Percentiles rank a stretch among this genome's conserved stretches.
Evolutionary conservation across 92 coral and sea anemone genomes (phyloP).

Genomic region (Palythoa heliodiscus): DNA sequence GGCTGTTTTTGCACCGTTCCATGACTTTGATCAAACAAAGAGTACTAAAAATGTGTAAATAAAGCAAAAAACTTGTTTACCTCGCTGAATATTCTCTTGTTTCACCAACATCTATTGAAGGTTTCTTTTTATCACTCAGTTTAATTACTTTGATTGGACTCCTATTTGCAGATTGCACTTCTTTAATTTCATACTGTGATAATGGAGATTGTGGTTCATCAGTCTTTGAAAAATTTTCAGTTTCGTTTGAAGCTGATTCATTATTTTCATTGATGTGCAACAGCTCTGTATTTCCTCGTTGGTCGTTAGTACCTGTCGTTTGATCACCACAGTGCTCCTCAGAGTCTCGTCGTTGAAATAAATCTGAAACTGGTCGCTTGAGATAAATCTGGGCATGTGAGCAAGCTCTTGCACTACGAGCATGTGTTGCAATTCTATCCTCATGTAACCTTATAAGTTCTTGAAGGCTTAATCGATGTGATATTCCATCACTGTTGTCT

Average conservation of each 20-base stretch:
- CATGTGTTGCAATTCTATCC: slow-evolving; percentile 87
- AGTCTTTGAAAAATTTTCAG: slow-evolving; percentile 45
- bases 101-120: slow-evolving; percentile 33
- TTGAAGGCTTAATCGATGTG: slow-evolving; percentile 86
- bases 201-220: slow-evolving; percentile 28
- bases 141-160: slow-evolving; percentile 83
- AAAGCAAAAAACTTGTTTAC: background rate
- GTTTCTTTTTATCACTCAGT: slow-evolving; percentile 58
- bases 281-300: slow-evolving; percentile 14
- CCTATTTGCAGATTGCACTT: slow-evolving; percentile 54
- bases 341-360: slow-evolving; percentile 31
- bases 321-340: background rate
- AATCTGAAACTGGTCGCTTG: slow-evolving; percentile 67
- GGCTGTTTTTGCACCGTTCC: too few species aligned
- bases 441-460: slow-evolving; percentile 92
- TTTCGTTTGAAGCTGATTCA: slow-evolving; percentile 27
- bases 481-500: slow-evolving; percentile 27
- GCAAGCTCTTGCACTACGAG: slow-evolving; percentile 82
- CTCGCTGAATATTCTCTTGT: slow-evolving; percentile 50
- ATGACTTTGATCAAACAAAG: background rate
- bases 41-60: background rate
- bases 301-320: background rate
- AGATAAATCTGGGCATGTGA: slow-evolving; percentile 71
- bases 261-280: slow-evolving; percentile 11
- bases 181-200: slow-evolving; percentile 66